Base-by-base conservation (phyloP, 1,140 invertebrate species). In the Drosophila truncata region DNA sequence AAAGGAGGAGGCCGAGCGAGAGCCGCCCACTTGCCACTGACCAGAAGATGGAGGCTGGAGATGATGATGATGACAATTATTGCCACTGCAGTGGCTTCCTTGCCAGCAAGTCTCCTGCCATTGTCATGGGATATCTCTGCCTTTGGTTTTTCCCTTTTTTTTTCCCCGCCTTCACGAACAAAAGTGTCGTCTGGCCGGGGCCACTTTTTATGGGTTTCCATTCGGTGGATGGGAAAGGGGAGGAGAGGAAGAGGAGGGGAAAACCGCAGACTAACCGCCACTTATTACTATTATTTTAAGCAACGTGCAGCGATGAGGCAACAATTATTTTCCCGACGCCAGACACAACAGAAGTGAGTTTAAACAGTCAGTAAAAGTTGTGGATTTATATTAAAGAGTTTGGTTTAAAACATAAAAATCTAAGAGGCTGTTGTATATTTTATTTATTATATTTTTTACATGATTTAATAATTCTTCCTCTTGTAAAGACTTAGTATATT, bases 261-360 rank as follows among this genome's bases (percentile, higher is more conserved):
- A 46, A 72, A 69, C 85, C 73, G 78, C 84, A 88, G 84, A 87
- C 80, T 67, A 64, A 74, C 80, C 71, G 80, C 80, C 84, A 88
- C 84, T 86, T 86, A 86, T 78, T 58, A 78, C 82, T 83, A 79
- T 83, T 83, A 88, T 90, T 80, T 88, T 71, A 70, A 90, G 84
- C 81, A 90, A 84, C 84, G 85, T 88, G 84, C 84, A 88, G 69
- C 84, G 86, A 88, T 88, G 82, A 77, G 75, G 79, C 82, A 73
- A 86, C 82, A 87, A 86, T 86, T 86, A 87, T 82, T 67, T 67
- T 20, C 31, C 46, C 55, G 29, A 54, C 54, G 54, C 60, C 60
- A 72, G 52, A 42, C 67, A 70, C 47, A 67, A 67, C 63, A 55
- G 29, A 67, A 55, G 1, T 4, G 11, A 31, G 16, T 10, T 25